A percentile compares a stretch with the other conserved stretches of the same genome.
Conservation (phyloP, 2,888 invertebrate species). For the Cristatella mucedo region DNA sequence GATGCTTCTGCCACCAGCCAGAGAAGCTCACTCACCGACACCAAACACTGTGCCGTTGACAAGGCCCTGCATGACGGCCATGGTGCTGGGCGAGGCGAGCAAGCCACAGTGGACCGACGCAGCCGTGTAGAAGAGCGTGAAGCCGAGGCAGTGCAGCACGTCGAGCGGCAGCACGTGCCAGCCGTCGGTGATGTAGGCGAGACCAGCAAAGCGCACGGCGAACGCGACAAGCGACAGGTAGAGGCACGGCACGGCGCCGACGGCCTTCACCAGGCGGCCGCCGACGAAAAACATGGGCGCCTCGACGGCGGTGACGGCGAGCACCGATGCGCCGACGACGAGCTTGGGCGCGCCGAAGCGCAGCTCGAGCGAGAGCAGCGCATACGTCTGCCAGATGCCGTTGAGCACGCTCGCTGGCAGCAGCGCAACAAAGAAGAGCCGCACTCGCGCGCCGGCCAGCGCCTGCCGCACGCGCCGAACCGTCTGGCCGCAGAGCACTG, state of each 20-base stretch:
- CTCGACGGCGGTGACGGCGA: conserved; percentile 23
- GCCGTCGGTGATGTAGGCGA: conserved; percentile 53
- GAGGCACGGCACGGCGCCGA: conserved; percentile 68
- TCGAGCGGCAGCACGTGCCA: conserved; percentile 75
- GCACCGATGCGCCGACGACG: conserved; percentile 24
- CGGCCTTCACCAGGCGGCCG: conserved; percentile 60
- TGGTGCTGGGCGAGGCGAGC: conserved; percentile 61
- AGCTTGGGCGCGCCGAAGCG: conserved; percentile 16
- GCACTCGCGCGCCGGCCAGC: background rate
- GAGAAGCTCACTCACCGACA: conserved; percentile 58
- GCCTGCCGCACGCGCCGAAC: background rate
- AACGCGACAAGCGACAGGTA: conserved; percentile 62
- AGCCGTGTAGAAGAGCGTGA: conserved; percentile 79
- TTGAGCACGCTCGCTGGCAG: background rate
- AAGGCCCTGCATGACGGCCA: conserved; percentile 70
- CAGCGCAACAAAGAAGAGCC: conserved; percentile 46
- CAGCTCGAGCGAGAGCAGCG: background rate
- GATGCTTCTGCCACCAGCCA: too few species aligned
- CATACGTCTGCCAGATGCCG: background rate
- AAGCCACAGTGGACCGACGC: conserved; percentile 72
- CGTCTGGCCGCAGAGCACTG: too few species aligned
- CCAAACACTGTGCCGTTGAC: conserved; percentile 76
- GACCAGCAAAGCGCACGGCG: conserved; percentile 61
- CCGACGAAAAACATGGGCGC: conserved; percentile 51
- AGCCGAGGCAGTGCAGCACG: conserved; percentile 67